Conservation (phyloP, 2,888 invertebrate species). For the Heterodera filipjevi region DNA sequence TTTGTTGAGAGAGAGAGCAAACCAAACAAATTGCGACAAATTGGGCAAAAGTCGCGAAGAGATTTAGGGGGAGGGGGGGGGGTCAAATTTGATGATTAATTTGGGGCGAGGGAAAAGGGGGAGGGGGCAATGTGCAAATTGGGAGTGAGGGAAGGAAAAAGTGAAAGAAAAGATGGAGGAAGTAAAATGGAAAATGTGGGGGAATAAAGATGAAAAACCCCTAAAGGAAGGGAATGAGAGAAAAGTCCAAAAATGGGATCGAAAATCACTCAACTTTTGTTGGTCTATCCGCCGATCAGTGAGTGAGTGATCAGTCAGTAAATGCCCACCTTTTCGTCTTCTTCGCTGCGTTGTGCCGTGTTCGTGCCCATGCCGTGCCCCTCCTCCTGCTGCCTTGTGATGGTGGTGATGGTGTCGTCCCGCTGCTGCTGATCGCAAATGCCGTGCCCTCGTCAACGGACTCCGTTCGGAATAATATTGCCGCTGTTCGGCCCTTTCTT, state of each 20-base stretch:
- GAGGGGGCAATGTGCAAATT: neutral
- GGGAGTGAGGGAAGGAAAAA: no score
- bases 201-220: no score
- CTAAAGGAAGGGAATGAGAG: no score
- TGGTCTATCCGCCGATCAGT: no score
- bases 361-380: neutral
- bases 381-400: neutral
- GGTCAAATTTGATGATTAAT: neutral
- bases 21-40: neutral
- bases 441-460: neutral
- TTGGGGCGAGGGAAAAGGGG: neutral
- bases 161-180: neutral
- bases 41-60: neutral
- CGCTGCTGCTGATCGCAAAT: conserved; percentile 8
- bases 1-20: neutral
- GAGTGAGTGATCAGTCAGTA: no score
- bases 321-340: conserved; percentile 23
- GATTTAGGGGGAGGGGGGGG: no score
- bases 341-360: conserved; percentile 4
- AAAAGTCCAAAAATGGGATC: no score
- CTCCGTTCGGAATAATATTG: neutral
- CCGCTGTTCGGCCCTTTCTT: no score
- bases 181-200: no score
- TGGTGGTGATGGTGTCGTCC: conserved; percentile 19
- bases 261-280: no score